Evolutionary conservation across 2,888 invertebrate species (phyloP), one percentile per base, ranked within the genome.

Genomic region (Galeruca laticollis): DNA sequence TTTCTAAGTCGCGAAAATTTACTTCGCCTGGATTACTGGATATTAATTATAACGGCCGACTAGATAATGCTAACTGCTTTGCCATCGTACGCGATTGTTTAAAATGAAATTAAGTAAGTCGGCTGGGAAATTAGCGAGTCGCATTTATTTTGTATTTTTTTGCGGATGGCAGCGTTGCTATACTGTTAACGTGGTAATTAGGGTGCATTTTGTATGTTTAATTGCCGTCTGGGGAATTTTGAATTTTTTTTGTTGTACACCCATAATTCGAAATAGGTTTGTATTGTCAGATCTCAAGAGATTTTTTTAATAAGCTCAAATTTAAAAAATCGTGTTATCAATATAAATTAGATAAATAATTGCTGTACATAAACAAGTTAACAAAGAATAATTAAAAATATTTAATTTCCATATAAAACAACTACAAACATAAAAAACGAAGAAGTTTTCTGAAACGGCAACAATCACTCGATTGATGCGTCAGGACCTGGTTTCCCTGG

Each of bases 41-140:
- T 78, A 75, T 78, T 78, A 78, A 76, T 77, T 77, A 74, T 74
- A 75, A 70, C 66, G 70, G 70, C 54, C 47, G 62, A 67, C 64
- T 69, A 75, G 73, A 73, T 75, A 73, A 75, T 68, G 71, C 64
- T 72, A 71, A 73, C 70, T 68, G 70, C 69, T 64, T 73, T 69
- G 72, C 71, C 74, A 71, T 71, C 57, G 66, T 57, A 65, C 52
- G 68, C 71, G 71, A 76, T 74, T 76, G 75, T 76, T 77, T 73
- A 71, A 73, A 73, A 73, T 69, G 73, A 69, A 73, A 75, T 75
- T 74, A 72, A 72, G 74, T 73, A 71, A 72, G 74, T 68, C 57
- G 68, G 57, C 52, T 61, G 65, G 68, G 65, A 69, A 69, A 69
- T 71, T 71, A 64, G 68, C 61, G 64, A 68, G 54, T 64, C 21